Conservation (phyloP, 2,888 invertebrate species). For the Ichneumon xanthorius region DNA sequence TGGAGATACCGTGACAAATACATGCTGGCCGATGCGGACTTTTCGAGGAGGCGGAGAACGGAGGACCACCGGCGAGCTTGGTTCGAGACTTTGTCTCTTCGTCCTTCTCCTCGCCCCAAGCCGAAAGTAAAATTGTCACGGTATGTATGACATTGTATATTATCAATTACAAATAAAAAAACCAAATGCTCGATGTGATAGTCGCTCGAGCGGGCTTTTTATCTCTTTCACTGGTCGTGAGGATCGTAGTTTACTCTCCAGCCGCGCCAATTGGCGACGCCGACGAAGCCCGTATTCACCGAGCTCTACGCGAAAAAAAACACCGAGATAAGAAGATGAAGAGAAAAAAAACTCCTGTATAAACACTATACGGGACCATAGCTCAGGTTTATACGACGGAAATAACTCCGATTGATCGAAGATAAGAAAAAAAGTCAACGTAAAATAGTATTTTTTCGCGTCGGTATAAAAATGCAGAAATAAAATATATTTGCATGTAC, state of each 20-base stretch:
- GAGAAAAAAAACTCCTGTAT: neutral
- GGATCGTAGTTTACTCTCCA: neutral
- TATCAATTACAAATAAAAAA: conserved; percentile 24
- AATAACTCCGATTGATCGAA: conserved; percentile 23
- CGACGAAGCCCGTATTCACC: conserved; percentile 5
- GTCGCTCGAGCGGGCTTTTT: conserved; percentile 4
- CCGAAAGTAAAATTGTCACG: neutral
- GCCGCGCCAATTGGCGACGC: neutral
- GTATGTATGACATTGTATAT: neutral
- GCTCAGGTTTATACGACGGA: conserved; percentile 8
- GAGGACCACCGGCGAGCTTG: neutral
- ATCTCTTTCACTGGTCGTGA: neutral
- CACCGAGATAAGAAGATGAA: conserved; percentile 15
- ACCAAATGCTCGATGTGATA: conserved; percentile 10
- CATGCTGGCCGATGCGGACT: neutral
- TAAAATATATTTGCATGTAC: neutral
- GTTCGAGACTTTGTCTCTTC: neutral
- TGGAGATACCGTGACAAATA: neutral
- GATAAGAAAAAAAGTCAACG: conserved; percentile 13
- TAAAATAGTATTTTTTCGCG: neutral
- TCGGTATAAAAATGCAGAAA: neutral
- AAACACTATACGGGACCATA: neutral
- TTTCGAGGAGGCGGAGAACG: neutral
- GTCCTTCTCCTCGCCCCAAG: neutral
- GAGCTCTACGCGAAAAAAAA: conserved; percentile 3